Base-by-base conservation (phyloP, 2,113 vertebrate species). In the Opisthocomus hoazin region DNA sequence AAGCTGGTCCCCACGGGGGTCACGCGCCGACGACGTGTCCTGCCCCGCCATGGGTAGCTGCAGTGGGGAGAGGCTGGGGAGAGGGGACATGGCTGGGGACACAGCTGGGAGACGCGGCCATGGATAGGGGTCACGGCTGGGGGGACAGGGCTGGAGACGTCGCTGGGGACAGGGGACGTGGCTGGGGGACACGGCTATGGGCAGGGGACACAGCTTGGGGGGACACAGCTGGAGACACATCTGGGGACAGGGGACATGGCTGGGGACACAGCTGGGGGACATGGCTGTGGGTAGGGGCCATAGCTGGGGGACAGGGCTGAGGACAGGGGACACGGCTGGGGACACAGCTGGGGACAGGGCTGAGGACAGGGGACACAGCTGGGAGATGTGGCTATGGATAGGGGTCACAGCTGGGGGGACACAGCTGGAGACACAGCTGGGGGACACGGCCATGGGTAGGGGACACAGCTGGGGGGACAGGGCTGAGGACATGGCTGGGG, bases 401-500 rank as follows among this genome's bases (percentile, higher is more conserved):
- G 39, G 19, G 18, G 50, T 11, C 12, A 54, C 14, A 11, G 27
- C 4, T n/a, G 23, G 37, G 32, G 46, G 30, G 53, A 14, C 79
- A 2, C 2, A 6, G 3, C 7, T 19, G 43, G 4, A n/a, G 32
- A 11, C 3, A 11, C 11, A 5, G 29, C 9, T 19, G 37, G 43
- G 41, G 66, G 43, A 23, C 12, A 34, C 7, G 29, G 45, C 48
- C 48, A 50, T 23, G 23, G 23, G 34, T 18, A 26, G 32, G 46
- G 21, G 53, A 9, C 73, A 1, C 2, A 6, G 3, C 9, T 19
- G 43, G 4, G 8, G 17, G n/a, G n/a, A n/a, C n/a, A n/a, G n/a
- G n/a, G n/a, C n/a, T n/a, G n/a, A n/a, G n/a, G n/a, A n/a, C n/a
- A n/a, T n/a, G n/a, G n/a, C n/a, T n/a, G n/a, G n/a, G n/a, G n/a